A percentile compares a stretch with the other conserved stretches of the same genome.
Conservation (phyloP, 2,888 invertebrate genomes). For the Amphiduros pacificus region DNA sequence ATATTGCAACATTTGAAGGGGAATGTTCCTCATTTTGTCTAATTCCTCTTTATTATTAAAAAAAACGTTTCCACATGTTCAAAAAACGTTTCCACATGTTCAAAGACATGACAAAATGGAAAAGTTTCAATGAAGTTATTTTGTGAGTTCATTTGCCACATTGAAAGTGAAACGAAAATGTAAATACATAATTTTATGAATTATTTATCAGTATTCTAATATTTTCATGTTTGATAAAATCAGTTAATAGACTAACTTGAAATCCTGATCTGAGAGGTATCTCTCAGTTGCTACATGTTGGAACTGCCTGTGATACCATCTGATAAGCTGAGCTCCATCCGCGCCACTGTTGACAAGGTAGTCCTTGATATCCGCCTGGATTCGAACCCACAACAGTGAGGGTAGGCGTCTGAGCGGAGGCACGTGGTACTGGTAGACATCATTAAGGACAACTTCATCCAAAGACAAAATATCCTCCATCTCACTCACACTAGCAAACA, state of each 20-base stretch:
- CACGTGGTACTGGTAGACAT: constrained; percentile 25
- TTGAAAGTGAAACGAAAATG: too few relatives aligned
- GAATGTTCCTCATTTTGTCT: too few relatives aligned
- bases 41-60: too few relatives aligned
- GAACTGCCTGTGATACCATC: constrained; percentile 31
- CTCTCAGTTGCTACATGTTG: constrained; percentile 19
- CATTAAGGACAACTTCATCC: constrained; percentile 25
- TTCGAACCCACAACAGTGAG: constrained; percentile 18
- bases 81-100: too few relatives aligned
- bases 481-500: constrained; percentile 18
- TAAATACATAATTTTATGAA: too few relatives aligned
- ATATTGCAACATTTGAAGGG: too few relatives aligned
- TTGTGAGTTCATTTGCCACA: too few relatives aligned
- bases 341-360: constrained; percentile 26
- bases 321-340: constrained; percentile 20
- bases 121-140: too few relatives aligned
- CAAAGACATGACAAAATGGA: too few relatives aligned
- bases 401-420: constrained; percentile 40
- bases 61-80: too few relatives aligned
- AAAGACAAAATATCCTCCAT: constrained; percentile 29
- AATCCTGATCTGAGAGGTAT: constrained; percentile 12
- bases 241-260: neutral
- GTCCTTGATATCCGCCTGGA: constrained; percentile 15
- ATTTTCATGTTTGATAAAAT: too few relatives aligned
- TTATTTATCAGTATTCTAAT: too few relatives aligned